Conservation (phyloP, 2,797 vertebrate genomes). For the Danionella dracula region DNA sequence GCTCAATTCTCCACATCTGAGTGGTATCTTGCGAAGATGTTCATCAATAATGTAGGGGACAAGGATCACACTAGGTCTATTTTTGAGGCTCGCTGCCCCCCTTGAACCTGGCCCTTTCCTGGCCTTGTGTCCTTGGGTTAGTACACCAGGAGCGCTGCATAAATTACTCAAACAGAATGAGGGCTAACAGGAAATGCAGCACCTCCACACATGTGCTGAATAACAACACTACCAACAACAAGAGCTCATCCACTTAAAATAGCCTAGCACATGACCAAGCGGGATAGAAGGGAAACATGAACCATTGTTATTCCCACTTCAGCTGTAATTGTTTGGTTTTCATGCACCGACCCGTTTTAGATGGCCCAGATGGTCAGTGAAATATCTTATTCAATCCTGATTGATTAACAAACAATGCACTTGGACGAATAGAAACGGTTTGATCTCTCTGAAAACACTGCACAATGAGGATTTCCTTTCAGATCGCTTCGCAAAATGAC, state of each 20-base stretch:
- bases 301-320: too few relatives aligned
- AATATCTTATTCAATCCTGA: slow-evolving; percentile 15
- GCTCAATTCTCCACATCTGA: slow-evolving; percentile 51
- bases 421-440: neutral
- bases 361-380: slow-evolving; percentile 1
- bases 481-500: too few relatives aligned
- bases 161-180: neutral
- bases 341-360: neutral
- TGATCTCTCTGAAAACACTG: neutral
- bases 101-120: slow-evolving; percentile 24
- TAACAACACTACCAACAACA: slow-evolving; percentile 13
- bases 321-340: neutral
- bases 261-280: slow-evolving; percentile 2
- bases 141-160: neutral
- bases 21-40: slow-evolving; percentile 55
- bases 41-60: slow-evolving; percentile 72
- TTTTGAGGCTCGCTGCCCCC: slow-evolving; percentile 46
- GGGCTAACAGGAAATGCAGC: slow-evolving; percentile 1
- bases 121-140: slow-evolving; percentile 7
- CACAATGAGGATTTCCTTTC: neutral
- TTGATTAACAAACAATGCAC: neutral
- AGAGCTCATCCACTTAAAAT: slow-evolving; percentile 3
- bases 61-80: slow-evolving; percentile 39
- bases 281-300: neutral
- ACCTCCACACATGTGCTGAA: neutral